Conservation (phyloP, 1,140 invertebrate species). For the Littorina saxatilis region DNA sequence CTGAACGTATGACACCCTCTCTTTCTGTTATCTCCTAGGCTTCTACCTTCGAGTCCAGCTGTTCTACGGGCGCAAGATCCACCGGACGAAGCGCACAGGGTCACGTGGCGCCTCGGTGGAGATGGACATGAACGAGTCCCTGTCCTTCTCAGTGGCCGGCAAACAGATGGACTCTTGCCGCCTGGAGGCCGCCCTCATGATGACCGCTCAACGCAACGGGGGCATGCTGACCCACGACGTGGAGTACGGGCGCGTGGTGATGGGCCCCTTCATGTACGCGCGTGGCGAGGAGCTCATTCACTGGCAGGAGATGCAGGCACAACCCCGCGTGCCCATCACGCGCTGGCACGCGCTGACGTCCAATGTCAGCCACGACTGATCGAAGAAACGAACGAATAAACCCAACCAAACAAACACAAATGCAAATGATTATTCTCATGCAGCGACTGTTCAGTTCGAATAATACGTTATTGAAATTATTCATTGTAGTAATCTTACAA, state of each 20-base stretch:
- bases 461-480: too few relatives aligned
- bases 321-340: conserved; percentile 58
- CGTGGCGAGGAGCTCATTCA: conserved; percentile 72
- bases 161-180: conserved; percentile 69
- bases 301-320: conserved; percentile 74
- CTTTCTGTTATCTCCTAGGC: conserved; percentile 57
- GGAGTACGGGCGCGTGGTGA: conserved; percentile 65
- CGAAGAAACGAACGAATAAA: too few relatives aligned
- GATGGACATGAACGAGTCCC: conserved; percentile 69
- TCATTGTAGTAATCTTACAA: too few relatives aligned
- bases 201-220: conserved; percentile 31
- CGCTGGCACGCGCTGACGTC: conserved; percentile 62
- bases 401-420: too few relatives aligned
- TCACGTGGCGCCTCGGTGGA: conserved; percentile 53
- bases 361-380: neutral
- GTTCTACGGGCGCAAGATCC: conserved; percentile 66
- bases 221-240: conserved; percentile 51
- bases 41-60: conserved; percentile 68
- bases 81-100: conserved; percentile 70
- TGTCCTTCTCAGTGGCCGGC: conserved; percentile 68
- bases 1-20: too few relatives aligned
- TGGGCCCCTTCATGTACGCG: conserved; percentile 74
- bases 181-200: conserved; percentile 62
- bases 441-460: too few relatives aligned
- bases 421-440: too few relatives aligned